Percentiles rank a stretch among this genome's conserved stretches.
phyloP scores from a whole-genome alignment of 2,888 invertebrate species.

The Taenaris catops region DNA sequence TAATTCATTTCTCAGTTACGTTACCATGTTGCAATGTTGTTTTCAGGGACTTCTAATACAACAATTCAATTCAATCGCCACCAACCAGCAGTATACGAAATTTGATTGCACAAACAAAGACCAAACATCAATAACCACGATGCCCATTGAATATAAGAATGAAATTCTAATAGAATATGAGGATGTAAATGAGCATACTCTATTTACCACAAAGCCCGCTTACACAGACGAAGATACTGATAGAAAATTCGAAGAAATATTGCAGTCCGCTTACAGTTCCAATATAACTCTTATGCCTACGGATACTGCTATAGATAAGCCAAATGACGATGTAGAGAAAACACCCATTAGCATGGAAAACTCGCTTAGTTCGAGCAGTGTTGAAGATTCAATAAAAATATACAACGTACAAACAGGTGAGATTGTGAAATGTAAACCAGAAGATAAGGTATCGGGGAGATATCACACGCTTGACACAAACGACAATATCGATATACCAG shows the following conservation, averaged over 20 bases:
- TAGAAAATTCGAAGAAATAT: conserved; percentile 60
- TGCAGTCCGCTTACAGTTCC: conserved; percentile 48
- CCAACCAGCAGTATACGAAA: conserved; percentile 58
- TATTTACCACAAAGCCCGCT: conserved; percentile 56
- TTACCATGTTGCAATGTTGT: conserved; percentile 7
- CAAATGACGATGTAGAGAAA: conserved; percentile 44
- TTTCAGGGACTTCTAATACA: conserved; percentile 75
- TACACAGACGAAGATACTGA: conserved; percentile 59
- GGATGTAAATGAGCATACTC: conserved; percentile 43
- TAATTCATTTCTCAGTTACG: no score
- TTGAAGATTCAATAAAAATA: conserved; percentile 74
- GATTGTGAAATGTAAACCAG: conserved; percentile 68
- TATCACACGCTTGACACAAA: conserved; percentile 52
- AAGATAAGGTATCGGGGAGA: conserved; percentile 67
- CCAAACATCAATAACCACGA: conserved; percentile 49
- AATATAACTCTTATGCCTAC: conserved; percentile 25
- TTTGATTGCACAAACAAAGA: conserved; percentile 46
- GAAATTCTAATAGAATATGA: conserved; percentile 67
- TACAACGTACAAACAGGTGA: conserved; percentile 74
- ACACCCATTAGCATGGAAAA: conserved; percentile 55
- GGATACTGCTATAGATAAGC: conserved; percentile 29
- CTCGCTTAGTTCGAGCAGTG: conserved; percentile 67
- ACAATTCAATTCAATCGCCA: conserved; percentile 66
- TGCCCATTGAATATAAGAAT: conserved; percentile 42
- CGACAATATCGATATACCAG: conserved; percentile 58